phyloP scores from a whole-genome alignment of 2,797 vertebrate species.

The Acanthurus lineatus region DNA sequence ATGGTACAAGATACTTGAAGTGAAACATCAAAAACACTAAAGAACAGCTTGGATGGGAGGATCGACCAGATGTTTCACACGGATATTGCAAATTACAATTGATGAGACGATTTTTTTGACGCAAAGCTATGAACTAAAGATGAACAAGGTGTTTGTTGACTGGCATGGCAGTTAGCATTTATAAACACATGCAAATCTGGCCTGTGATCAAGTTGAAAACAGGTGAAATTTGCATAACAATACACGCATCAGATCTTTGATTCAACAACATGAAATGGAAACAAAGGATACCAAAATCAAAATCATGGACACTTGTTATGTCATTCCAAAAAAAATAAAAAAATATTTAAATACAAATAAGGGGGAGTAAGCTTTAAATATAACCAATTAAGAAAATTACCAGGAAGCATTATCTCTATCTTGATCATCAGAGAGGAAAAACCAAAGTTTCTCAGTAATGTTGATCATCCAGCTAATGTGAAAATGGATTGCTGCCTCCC shows the following conservation, averaged over 20 bases:
- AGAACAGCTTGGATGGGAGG: slow-evolving; percentile 65
- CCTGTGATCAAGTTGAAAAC: slow-evolving; percentile 9
- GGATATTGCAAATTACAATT: slow-evolving; percentile 54
- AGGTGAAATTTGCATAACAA: slow-evolving; percentile 12
- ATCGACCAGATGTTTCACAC: slow-evolving; percentile 65
- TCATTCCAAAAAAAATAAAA: not conserved
- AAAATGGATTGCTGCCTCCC: slow-evolving; percentile 36
- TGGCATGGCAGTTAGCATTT: slow-evolving; percentile 30
- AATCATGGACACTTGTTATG: not conserved
- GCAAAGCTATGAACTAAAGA: slow-evolving; percentile 33
- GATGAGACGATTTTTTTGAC: slow-evolving; percentile 54
- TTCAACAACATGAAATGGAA: not conserved
- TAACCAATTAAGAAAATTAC: not conserved
- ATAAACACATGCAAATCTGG: slow-evolving; percentile 30
- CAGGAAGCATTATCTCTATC: not conserved
- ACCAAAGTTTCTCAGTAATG: not conserved
- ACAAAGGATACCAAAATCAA: not conserved
- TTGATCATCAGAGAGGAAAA: slow-evolving; percentile 1
- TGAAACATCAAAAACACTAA: slow-evolving; percentile 43
- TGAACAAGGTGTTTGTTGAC: slow-evolving; percentile 41
- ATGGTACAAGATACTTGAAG: slow-evolving; percentile 49
- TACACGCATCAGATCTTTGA: not conserved
- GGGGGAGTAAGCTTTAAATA: not conserved
- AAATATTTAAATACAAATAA: not conserved
- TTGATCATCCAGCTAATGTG: slow-evolving; percentile 19